Evolutionary conservation across 2,888 invertebrate species (phyloP).

Genomic region (Amblyteles armatorius): DNA sequence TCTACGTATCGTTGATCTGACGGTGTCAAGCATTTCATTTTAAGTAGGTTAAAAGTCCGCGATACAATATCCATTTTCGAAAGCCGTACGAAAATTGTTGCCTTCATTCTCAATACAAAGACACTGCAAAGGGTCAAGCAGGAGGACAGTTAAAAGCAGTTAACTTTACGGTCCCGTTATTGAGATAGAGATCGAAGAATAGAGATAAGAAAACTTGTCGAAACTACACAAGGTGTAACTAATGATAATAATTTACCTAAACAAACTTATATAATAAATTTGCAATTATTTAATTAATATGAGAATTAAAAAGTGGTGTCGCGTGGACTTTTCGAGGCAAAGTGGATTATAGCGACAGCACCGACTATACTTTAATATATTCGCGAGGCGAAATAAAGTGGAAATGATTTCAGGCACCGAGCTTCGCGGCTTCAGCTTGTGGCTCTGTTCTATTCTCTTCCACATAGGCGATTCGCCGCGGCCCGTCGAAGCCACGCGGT

Average conservation of each 20-base stretch:
- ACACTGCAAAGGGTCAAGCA: background rate
- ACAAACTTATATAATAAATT: background rate
- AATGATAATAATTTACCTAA: background rate
- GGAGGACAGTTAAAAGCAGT: background rate
- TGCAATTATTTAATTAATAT: background rate
- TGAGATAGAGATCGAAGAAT: background rate
- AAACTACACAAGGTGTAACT: background rate
- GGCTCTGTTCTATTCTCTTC: conserved; percentile 18
- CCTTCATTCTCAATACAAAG: background rate
- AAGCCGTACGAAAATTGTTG: background rate
- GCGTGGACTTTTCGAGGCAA: conserved; percentile 9
- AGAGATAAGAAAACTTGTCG: background rate
- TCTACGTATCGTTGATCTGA: no score
- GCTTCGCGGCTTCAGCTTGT: background rate
- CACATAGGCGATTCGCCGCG: background rate
- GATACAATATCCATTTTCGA: background rate
- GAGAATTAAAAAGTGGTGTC: background rate
- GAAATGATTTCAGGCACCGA: conserved; percentile 26
- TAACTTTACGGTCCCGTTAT: background rate
- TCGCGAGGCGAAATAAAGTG: conserved; percentile 29
- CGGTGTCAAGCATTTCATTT: no score
- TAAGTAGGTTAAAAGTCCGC: background rate
- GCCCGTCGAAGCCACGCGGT: conserved; percentile 26
- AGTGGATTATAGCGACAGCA: background rate
- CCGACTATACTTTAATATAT: background rate